Evolutionary conservation across 2,113 vertebrate genomes (phyloP).

Genomic region (Cochlearius cochlearius): DNA sequence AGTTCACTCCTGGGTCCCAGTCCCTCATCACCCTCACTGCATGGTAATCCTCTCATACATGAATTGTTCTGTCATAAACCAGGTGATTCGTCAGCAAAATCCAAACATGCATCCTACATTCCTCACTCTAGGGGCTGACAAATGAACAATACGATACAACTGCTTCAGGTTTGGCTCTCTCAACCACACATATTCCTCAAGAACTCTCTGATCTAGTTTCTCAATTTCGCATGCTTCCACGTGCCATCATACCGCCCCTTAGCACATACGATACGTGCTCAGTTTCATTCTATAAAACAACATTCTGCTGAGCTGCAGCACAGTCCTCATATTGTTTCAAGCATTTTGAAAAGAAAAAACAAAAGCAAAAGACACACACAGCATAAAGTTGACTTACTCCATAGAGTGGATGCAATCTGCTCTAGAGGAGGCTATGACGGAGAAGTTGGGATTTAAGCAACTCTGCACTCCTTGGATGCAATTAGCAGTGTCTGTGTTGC

Average conservation of each 20-base stretch:
- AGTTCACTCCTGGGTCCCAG: background rate
- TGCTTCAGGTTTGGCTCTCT: background rate
- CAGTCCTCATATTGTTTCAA: background rate
- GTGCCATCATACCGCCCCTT: too few species aligned
- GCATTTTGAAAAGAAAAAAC: background rate
- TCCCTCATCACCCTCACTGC: too few species aligned
- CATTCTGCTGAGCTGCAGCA: background rate
- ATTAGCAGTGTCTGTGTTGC: background rate
- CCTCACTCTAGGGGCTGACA: background rate
- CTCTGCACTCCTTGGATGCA: background rate
- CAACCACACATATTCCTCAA: background rate
- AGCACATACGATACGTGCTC: rapidly evolving
- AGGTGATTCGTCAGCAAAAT: background rate
- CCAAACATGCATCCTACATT: background rate
- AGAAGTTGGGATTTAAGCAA: background rate
- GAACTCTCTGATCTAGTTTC: background rate
- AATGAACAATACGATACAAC: background rate
- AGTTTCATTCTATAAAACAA: background rate
- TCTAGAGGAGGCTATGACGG: background rate
- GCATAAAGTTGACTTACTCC: background rate
- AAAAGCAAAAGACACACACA: background rate
- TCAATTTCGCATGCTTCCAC: background rate
- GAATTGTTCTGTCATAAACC: background rate
- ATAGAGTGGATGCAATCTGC: background rate
- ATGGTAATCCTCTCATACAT: rapidly evolving